Conservation (phyloP, 2,113 vertebrate species). For the Crotalus horridus region DNA sequence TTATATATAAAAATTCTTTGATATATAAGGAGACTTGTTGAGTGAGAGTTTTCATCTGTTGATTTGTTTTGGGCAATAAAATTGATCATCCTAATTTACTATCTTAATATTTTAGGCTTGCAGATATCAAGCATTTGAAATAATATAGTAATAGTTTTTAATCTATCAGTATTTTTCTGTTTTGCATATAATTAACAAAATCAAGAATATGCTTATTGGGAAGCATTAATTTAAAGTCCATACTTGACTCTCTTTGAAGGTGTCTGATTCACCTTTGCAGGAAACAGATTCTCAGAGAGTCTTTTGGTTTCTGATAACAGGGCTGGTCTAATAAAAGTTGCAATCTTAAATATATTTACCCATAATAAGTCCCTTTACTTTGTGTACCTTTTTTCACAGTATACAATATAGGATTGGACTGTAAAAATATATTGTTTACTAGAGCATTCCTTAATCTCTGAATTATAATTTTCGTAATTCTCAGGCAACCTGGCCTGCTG, state of each 20-base stretch:
- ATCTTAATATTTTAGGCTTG: not conserved
- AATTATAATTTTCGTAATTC: not conserved
- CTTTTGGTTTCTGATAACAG: not conserved
- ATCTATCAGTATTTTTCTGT: not conserved
- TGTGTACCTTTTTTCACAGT: not conserved
- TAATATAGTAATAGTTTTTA: not conserved
- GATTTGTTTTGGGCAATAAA: not conserved
- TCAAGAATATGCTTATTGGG: not conserved
- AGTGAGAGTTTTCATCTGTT: not conserved
- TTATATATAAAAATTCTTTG: not conserved
- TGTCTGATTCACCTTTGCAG: no score
- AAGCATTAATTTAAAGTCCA: not conserved
- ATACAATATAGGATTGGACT: not conserved
- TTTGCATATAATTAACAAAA: not conserved
- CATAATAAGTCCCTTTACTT: not conserved
- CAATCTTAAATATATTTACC: not conserved
- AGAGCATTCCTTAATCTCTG: not conserved
- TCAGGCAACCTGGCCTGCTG: not conserved
- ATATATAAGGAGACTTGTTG: not conserved
- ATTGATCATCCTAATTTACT: not conserved
- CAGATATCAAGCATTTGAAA: not conserved
- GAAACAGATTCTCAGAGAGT: not conserved
- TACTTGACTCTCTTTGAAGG: not conserved
- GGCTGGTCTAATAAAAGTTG: not conserved
- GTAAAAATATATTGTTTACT: not conserved